Evolutionary conservation across 1,140 invertebrate species (phyloP).

Genomic region (Hypothenemus hampei): DNA sequence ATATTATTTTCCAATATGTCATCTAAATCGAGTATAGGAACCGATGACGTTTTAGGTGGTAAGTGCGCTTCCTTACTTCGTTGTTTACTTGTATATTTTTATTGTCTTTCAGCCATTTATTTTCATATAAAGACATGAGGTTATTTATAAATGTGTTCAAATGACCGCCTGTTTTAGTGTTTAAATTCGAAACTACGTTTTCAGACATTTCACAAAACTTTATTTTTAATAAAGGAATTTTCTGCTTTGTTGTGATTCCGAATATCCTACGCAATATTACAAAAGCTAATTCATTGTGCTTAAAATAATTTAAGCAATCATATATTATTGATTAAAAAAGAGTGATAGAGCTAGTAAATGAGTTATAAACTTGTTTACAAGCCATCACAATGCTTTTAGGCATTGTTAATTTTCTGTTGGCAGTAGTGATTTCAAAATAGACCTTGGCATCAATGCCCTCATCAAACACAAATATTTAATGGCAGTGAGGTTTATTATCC

Average conservation of each 20-base stretch:
- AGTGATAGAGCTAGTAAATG: neutral
- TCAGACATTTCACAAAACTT: neutral
- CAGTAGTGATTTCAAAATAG: neutral
- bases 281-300: too few relatives aligned
- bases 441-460: too few relatives aligned
- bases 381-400: neutral
- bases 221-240: neutral
- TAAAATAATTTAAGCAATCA: too few relatives aligned
- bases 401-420: neutral
- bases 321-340: neutral
- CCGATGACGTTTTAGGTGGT: slow-evolving; percentile 43
- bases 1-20: slow-evolving; percentile 41
- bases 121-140: slow-evolving; percentile 16
- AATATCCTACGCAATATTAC: too few relatives aligned
- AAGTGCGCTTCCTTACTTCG: slow-evolving; percentile 23
- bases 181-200: neutral
- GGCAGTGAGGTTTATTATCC: slow-evolving; percentile 6
- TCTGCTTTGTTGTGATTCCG: neutral
- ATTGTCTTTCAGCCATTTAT: slow-evolving; percentile 30
- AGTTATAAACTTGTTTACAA: neutral
- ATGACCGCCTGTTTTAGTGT: neutral
- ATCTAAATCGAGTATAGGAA: slow-evolving; percentile 40
- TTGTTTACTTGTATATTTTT: slow-evolving; percentile 39
- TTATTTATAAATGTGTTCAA: slow-evolving; percentile 3
- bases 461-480: neutral